Conservation (phyloP, 1,140 invertebrate species). For the Aphaenogaster rudis region DNA sequence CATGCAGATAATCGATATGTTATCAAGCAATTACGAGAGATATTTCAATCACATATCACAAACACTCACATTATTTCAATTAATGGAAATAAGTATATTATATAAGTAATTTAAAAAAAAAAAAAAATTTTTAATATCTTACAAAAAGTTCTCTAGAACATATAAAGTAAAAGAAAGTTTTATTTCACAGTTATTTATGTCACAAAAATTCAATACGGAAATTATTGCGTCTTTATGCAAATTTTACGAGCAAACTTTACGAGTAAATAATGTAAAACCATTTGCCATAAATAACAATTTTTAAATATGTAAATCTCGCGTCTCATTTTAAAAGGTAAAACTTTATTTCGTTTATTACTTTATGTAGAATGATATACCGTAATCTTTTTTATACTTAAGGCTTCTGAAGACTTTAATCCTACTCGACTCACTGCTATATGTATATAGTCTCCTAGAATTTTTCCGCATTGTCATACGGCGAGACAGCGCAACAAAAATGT, state of each 20-base stretch:
- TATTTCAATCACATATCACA: not conserved
- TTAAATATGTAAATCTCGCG: not conserved
- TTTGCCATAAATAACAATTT: not conserved
- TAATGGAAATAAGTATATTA: not conserved
- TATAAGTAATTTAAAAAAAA: not conserved
- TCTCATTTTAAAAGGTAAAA: not conserved
- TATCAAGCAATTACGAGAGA: not conserved
- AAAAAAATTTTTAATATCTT: not conserved
- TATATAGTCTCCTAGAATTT: not conserved
- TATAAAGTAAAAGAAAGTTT: not conserved
- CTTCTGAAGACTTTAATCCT: slow-evolving; percentile 21
- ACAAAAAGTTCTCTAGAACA: not conserved
- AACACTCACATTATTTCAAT: not conserved
- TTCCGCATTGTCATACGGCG: not conserved
- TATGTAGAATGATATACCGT: not conserved
- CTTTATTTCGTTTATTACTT: not conserved
- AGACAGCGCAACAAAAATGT: slow-evolving; percentile 27
- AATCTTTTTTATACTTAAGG: not conserved
- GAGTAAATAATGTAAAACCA: not conserved
- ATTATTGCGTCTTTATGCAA: not conserved
- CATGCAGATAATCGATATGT: not conserved
- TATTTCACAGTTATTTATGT: not conserved
- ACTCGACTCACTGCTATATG: not conserved
- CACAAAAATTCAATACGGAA: not conserved
- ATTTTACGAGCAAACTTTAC: not conserved